These are phyloP conservation scores for Nomada flava DNA, from an alignment of 2,888 invertebrate genomes.

Conservation along the genomic window DNA sequence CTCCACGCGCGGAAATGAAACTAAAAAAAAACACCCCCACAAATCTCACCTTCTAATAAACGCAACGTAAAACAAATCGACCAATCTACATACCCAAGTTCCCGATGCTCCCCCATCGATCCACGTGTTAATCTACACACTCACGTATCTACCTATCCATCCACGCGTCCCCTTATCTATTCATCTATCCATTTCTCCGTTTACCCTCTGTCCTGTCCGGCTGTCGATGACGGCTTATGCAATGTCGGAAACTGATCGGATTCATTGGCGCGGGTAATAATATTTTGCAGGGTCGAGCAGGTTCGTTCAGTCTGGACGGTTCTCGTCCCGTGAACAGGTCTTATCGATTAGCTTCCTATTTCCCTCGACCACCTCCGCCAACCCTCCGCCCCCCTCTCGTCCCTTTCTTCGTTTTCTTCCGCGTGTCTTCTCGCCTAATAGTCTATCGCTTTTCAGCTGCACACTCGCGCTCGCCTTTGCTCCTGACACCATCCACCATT, in stretches of 20 bases:
- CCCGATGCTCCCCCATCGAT: conserved; percentile 15
- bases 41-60: background rate
- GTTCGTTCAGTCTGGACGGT: conserved; percentile 79
- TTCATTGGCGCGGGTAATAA: conserved; percentile 81
- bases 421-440: conserved; percentile 57
- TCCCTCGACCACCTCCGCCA: conserved; percentile 18
- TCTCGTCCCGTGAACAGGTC: conserved; percentile 71
- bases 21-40: background rate
- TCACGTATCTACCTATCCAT: conserved; percentile 19
- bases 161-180: conserved; percentile 52
- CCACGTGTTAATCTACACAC: conserved; percentile 34
- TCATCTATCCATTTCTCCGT: conserved; percentile 55
- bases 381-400: background rate
- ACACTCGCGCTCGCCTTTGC: conserved; percentile 33
- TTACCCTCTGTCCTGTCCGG: conserved; percentile 63
- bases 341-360: conserved; percentile 74
- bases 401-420: conserved; percentile 43
- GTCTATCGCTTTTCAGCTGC: conserved; percentile 51
- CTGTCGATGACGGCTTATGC: conserved; percentile 82
- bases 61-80: conserved; percentile 9
- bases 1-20: no score
- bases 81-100: background rate
- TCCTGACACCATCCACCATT: conserved; percentile 30
- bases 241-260: conserved; percentile 81
- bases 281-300: conserved; percentile 82